A percentile compares a stretch with the other conserved stretches of the same genome.
phyloP scores from a whole-genome alignment of 1,140 invertebrate genomes.

The Drosophila kurseongensis region DNA sequence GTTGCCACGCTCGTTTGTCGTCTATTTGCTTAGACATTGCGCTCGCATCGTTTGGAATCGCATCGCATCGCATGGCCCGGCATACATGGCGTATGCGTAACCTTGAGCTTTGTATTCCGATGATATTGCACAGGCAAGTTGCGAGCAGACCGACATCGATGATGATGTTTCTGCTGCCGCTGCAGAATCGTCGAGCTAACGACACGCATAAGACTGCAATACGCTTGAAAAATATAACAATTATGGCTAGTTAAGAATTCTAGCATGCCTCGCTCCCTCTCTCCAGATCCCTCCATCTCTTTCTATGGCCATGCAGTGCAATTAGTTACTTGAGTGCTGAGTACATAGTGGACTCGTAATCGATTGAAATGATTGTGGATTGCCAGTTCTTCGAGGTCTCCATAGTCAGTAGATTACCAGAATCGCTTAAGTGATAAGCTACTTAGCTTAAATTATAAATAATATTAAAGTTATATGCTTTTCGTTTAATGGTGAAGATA shows the following conservation, averaged over 20 bases:
- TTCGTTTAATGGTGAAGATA: background rate
- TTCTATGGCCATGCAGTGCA: slow-evolving; percentile 43
- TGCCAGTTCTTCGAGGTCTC: slow-evolving; percentile 29
- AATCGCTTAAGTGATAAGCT: background rate
- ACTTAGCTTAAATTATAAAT: background rate
- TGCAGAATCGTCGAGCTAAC: slow-evolving; percentile 38
- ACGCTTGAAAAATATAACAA: slow-evolving; percentile 71
- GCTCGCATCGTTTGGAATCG: slow-evolving; percentile 49
- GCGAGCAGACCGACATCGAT: slow-evolving; percentile 47
- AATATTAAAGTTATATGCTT: too few relatives aligned
- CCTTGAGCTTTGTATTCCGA: slow-evolving; percentile 67
- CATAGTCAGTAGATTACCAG: slow-evolving; percentile 1
- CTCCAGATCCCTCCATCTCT: slow-evolving; percentile 5
- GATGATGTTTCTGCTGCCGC: slow-evolving; percentile 28
- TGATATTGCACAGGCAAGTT: slow-evolving; percentile 51
- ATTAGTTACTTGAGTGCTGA: slow-evolving; percentile 45
- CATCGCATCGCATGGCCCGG: slow-evolving; percentile 37
- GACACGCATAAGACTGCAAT: slow-evolving; percentile 67
- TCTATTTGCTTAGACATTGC: slow-evolving; percentile 78
- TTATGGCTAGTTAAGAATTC: slow-evolving; percentile 71
- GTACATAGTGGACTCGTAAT: slow-evolving; percentile 40
- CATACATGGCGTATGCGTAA: slow-evolving; percentile 79
- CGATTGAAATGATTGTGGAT: slow-evolving; percentile 29
- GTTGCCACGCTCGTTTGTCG: slow-evolving; percentile 66
- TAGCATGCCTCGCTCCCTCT: slow-evolving; percentile 34